phyloP scores from a whole-genome alignment of 2,888 invertebrate genomes.

The Drosophila pseudotakahashii region DNA sequence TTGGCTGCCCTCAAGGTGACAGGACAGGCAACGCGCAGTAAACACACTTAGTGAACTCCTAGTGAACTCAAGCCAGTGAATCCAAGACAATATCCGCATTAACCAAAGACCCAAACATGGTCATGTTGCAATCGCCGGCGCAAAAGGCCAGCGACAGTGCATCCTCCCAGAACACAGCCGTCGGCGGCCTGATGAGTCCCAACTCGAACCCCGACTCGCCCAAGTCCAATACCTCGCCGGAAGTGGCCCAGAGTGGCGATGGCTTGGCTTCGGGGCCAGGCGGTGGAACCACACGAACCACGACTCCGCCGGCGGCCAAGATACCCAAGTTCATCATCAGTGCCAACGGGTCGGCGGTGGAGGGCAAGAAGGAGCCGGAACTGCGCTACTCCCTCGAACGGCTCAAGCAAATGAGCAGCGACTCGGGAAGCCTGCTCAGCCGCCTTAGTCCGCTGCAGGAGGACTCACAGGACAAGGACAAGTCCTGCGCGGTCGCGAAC shows the following conservation, averaged over 20 bases:
- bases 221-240: slow-evolving; percentile 83
- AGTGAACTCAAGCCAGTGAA: slow-evolving; percentile 13
- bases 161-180: slow-evolving; percentile 63
- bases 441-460: slow-evolving; percentile 81
- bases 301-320: slow-evolving; percentile 62
- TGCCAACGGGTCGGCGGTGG: slow-evolving; percentile 51
- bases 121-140: slow-evolving; percentile 84
- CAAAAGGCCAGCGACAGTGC: slow-evolving; percentile 71
- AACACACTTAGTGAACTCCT: background rate
- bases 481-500: slow-evolving; percentile 6
- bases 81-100: background rate
- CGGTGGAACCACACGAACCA: background rate
- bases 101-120: slow-evolving; percentile 72
- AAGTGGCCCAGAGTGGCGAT: slow-evolving; percentile 45
- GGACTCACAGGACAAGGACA: slow-evolving; percentile 57
- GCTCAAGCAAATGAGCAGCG: slow-evolving; percentile 83
- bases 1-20: slow-evolving; percentile 81
- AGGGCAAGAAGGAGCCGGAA: slow-evolving; percentile 72
- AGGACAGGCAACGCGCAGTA: slow-evolving; percentile 69
- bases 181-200: slow-evolving; percentile 82
- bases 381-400: slow-evolving; percentile 83
- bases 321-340: slow-evolving; percentile 79
- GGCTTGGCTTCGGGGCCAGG: slow-evolving; percentile 11
- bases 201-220: slow-evolving; percentile 84
- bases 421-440: slow-evolving; percentile 75